Evolutionary conservation across 92 coral and sea anemone species (phyloP).

Genomic region (Phymanthus crucifer): DNA sequence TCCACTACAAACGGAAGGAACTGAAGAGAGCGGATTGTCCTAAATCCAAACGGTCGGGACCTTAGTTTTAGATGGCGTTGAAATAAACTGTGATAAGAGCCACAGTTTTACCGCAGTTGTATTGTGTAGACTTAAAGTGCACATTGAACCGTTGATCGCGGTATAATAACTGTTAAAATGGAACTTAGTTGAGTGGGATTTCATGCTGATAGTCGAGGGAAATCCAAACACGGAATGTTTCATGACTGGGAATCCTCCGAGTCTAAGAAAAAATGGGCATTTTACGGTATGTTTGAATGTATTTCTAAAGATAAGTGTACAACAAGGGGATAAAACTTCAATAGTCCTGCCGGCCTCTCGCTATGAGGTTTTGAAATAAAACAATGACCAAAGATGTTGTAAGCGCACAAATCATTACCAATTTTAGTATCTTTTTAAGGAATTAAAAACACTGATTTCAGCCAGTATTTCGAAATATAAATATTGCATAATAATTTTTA

Average conservation of each 20-base stretch:
- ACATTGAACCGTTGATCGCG: not conserved
- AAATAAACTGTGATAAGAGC: slow-evolving; percentile 7
- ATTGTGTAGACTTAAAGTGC: slow-evolving; percentile 15
- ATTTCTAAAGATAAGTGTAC: not conserved
- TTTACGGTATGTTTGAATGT: not conserved
- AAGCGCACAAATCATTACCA: too few species aligned
- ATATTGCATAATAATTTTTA: too few species aligned
- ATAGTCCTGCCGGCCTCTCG: not conserved
- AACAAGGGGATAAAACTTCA: not conserved
- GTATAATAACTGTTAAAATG: not conserved
- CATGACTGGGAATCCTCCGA: not conserved
- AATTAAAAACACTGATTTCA: not conserved
- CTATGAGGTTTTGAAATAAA: not conserved
- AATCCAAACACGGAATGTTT: not conserved
- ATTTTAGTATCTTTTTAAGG: too few species aligned
- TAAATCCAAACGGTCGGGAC: not conserved
- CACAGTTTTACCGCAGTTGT: not conserved
- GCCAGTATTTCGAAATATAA: too few species aligned
- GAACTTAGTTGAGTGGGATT: not conserved
- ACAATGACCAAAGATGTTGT: too few species aligned
- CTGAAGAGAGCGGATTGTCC: not conserved
- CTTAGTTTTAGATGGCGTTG: not conserved
- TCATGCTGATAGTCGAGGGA: not conserved
- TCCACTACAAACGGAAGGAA: slow-evolving; percentile 7
- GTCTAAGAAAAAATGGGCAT: not conserved